Percentiles rank a stretch among this genome's conserved stretches.
These are phyloP conservation scores for Pocota personata DNA, from an alignment of 2,888 invertebrate genomes.

Conservation along the genomic window DNA sequence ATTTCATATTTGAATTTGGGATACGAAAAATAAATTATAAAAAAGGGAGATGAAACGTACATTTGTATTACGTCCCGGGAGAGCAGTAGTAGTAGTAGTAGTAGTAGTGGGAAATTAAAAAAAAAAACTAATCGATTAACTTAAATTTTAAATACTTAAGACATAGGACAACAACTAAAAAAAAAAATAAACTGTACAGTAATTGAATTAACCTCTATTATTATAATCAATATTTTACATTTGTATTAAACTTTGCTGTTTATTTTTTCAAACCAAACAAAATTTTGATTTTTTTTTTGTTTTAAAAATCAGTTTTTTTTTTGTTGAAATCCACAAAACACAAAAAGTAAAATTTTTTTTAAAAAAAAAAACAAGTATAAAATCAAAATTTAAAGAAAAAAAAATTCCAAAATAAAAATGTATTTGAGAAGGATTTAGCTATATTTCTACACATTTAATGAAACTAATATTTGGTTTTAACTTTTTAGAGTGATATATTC, in stretches of 20 bases:
- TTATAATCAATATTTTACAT: slow-evolving; percentile 42
- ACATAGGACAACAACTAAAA: slow-evolving; percentile 13
- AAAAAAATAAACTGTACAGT: slow-evolving; percentile 55
- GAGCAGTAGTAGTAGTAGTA: slow-evolving; percentile 4
- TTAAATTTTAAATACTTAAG: slow-evolving; percentile 54
- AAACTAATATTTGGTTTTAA: background rate
- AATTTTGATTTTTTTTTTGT: background rate
- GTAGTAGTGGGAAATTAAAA: slow-evolving; percentile 5
- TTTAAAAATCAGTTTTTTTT: slow-evolving; percentile 3
- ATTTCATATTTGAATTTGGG: slow-evolving; percentile 42
- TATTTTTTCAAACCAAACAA: background rate
- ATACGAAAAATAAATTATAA: slow-evolving; percentile 36
- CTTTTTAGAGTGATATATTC: background rate
- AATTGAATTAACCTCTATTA: slow-evolving; percentile 6
- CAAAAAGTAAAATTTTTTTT: background rate
- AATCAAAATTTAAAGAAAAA: background rate
- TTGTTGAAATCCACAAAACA: slow-evolving; percentile 39
- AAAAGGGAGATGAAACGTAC: background rate
- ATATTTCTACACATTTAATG: too few relatives aligned
- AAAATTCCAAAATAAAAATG: background rate
- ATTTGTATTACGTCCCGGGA: background rate
- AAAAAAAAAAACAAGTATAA: background rate
- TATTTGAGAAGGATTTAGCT: background rate
- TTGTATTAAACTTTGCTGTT: slow-evolving; percentile 1
- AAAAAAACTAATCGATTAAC: slow-evolving; percentile 15